These are phyloP conservation scores for Carollia perspicillata DNA, from an alignment of 2,113 vertebrate genomes.

Conservation along the genomic window DNA sequence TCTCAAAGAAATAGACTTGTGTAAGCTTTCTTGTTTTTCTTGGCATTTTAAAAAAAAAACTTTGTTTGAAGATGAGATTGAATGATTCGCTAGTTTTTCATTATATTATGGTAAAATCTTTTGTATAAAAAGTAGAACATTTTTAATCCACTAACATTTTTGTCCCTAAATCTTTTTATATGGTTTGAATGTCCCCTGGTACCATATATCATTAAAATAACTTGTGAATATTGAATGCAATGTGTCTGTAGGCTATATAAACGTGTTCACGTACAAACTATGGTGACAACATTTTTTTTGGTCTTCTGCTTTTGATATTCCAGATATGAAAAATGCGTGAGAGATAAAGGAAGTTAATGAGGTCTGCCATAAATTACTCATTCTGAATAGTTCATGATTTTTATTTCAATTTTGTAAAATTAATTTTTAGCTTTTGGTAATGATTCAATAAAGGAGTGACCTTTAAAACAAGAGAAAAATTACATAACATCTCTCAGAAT, in stretches of 20 bases:
- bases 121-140: background rate
- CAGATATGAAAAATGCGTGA: background rate
- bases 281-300: background rate
- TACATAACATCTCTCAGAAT: background rate
- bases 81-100: background rate
- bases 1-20: background rate
- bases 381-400: background rate
- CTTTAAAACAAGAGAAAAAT: background rate
- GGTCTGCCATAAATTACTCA: background rate
- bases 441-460: background rate
- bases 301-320: background rate
- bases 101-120: background rate
- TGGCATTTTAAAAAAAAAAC: background rate
- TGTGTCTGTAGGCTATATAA: background rate
- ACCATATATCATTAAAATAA: background rate
- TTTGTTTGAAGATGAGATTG: background rate
- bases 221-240: background rate
- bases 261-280: background rate
- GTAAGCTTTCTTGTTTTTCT: background rate
- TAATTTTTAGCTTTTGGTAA: background rate
- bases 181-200: background rate
- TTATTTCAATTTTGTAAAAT: background rate
- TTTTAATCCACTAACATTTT: background rate
- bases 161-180: background rate
- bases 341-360: background rate